Evolutionary conservation across 2,113 vertebrate genomes (phyloP), one percentile per base, ranked within the genome.

Genomic region (Indicator maculatus): DNA sequence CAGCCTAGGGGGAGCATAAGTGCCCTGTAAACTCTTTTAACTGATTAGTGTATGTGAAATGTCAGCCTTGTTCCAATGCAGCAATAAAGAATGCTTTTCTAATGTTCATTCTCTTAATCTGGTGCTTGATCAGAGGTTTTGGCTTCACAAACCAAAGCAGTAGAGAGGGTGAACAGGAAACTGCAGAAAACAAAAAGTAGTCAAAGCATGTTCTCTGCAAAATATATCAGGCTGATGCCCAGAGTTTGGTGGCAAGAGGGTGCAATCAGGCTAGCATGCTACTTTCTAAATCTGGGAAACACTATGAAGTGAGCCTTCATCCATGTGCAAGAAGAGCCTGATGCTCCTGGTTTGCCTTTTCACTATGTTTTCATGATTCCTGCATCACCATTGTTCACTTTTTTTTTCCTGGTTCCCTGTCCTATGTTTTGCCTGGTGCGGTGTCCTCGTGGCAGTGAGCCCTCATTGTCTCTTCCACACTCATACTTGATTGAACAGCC

Each of bases 81-180:
- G 64, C 45, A 93, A 84, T 95, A 93, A 87, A 95, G 50, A 81
- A 87, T 59, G 55, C 83, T 94, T 93, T 83, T 93, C 61, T 95
- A 61, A 81, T 81, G 70, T 60, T 30, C 19, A 5, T 81, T 93
- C 53, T 70, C 45, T 72, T 76, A 83, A 86, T 95, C 89, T 91
- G 71, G 13, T 63, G 33, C 55, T 82, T 64, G 55, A 93, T 95
- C 77, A 75, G 85, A 94, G 65, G 17, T 83, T 95, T 93, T 84
- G 86, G 66, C 83, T 90, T 94, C 70, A 66, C 24, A 93, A 92
- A 39, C 84, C 67, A 52, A 89, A 84, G 74, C 50, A 65, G 64
- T 59, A 63, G 69, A 79, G 39, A 65, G 36, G 28, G 28, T 24
- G 73, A 95, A 89, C 82, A 92, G 76, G 76, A 95, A 91, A n/a